Conservation (phyloP, 2,888 invertebrate species). For the Dicyrtomina minuta region DNA sequence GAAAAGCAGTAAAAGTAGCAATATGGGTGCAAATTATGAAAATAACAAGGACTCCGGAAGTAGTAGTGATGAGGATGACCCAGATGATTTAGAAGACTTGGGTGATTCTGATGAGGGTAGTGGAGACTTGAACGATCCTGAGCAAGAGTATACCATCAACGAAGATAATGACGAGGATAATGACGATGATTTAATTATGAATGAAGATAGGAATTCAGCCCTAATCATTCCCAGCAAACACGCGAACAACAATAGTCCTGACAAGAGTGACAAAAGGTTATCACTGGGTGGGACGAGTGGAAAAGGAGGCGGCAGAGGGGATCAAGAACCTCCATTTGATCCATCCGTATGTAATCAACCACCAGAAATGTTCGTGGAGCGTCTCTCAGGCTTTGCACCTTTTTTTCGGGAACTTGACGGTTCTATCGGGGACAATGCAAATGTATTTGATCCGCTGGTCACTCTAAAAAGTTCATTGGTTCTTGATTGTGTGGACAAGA, state of each 20-base stretch:
- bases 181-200: slow-evolving; percentile 53
- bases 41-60: slow-evolving; percentile 32
- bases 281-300: not conserved
- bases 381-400: slow-evolving; percentile 20
- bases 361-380: slow-evolving; percentile 12
- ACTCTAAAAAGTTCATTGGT: slow-evolving; percentile 14
- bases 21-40: slow-evolving; percentile 29
- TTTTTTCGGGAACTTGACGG: slow-evolving; percentile 38
- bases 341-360: not conserved
- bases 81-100: slow-evolving; percentile 38
- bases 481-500: slow-evolving; percentile 12
- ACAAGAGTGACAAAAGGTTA: not conserved
- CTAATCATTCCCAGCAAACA: not conserved
- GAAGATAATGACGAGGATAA: slow-evolving; percentile 54
- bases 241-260: not conserved
- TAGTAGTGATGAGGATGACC: slow-evolving; percentile 41
- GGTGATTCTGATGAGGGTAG: slow-evolving; percentile 48
- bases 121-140: slow-evolving; percentile 23
- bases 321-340: not conserved
- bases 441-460: not conserved
- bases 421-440: not conserved
- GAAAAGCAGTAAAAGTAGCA: not conserved
- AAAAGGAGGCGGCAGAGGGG: slow-evolving; percentile 10
- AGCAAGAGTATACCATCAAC: slow-evolving; percentile 19
- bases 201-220: not conserved